Percentiles rank a stretch among this genome's conserved stretches.
Conservation (phyloP, 2,113 vertebrate genomes). For the Dermatemys mawii region DNA sequence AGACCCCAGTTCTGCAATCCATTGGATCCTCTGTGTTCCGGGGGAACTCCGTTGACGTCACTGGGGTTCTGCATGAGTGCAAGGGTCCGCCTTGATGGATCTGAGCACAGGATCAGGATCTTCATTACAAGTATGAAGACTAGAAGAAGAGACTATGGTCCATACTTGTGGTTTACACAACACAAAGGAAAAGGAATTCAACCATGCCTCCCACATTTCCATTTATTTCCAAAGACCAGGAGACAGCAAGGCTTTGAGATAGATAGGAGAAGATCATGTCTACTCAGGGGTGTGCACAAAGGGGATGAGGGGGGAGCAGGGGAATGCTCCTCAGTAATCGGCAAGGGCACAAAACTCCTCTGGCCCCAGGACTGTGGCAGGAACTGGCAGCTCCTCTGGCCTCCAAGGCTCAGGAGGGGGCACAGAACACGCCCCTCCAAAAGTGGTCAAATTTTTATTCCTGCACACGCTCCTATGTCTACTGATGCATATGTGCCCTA, state of each 20-base stretch:
- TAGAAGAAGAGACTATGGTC: not conserved
- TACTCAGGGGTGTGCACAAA: not conserved
- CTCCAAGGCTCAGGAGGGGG: too few species aligned
- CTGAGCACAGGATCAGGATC: not conserved
- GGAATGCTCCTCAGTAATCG: too few species aligned
- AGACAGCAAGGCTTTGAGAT: not conserved
- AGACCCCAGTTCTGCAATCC: rapidly evolving
- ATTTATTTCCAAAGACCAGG: not conserved
- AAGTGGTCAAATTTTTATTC: too few species aligned
- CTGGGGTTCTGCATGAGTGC: too few species aligned
- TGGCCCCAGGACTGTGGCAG: too few species aligned
- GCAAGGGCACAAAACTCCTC: too few species aligned
- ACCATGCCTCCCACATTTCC: not conserved
- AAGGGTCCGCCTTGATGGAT: not conserved
- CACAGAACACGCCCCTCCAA: too few species aligned
- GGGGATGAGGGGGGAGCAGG: too few species aligned
- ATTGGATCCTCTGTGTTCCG: not conserved
- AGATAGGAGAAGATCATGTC: not conserved
- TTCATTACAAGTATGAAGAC: not conserved
- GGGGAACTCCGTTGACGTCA: not conserved
- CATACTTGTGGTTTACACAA: not conserved
- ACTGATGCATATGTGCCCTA: not conserved
- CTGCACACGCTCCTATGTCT: too few species aligned
- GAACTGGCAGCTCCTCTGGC: too few species aligned
- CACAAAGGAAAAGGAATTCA: not conserved